Base-by-base conservation (phyloP, 2,888 invertebrate species). In the Dascillus cervinus region DNA sequence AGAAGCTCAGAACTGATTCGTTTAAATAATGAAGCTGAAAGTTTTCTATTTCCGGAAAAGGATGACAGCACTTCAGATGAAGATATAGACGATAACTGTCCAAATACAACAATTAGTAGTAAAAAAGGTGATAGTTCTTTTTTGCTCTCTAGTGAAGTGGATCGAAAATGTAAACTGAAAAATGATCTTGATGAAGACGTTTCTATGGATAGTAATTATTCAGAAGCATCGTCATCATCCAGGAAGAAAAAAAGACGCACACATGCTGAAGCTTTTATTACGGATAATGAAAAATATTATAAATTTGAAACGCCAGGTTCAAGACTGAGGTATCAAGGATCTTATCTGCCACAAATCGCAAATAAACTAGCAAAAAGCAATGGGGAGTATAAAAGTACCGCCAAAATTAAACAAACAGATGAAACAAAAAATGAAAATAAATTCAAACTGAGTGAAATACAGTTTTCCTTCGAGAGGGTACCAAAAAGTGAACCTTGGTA, bases 21-120 rank as follows among this genome's bases (percentile, higher is more conserved):
- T 27, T 62, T 89, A 26, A 87, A 85, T 52, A 84, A 86, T 47
- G 88, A 89, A 58, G 89, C 89, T 0, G 87, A 87, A 50, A 87
- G 82, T 47, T 89, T 89, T 55, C 79, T 89, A 76, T 89, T 89
- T 55, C 82, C 86, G 0, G 78, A 75, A 46, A 71, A 75, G 21
- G 76, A 78, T 10, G 77, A 77, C 34, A 68, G 70, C 0, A 69
- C 67, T 33, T 72, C 72, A 11, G 69, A 70, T 1, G 72, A 72
- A 3, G 64, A 65, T 5, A 76, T 76, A 0, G 73, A 72, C 41
- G 57, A 61, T 9, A 66, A 71, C 23, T 68, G 68, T 3, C 67
- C 69, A 4, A 69, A 67, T 49, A 8, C 53, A 38, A 46, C 47
- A 1, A 41, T 36, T n/a, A 48, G 43, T 26, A 35, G 35, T 9